These are phyloP conservation scores for Chaetops frenatus DNA, from an alignment of 2,113 vertebrate genomes.

Conservation along the genomic window DNA sequence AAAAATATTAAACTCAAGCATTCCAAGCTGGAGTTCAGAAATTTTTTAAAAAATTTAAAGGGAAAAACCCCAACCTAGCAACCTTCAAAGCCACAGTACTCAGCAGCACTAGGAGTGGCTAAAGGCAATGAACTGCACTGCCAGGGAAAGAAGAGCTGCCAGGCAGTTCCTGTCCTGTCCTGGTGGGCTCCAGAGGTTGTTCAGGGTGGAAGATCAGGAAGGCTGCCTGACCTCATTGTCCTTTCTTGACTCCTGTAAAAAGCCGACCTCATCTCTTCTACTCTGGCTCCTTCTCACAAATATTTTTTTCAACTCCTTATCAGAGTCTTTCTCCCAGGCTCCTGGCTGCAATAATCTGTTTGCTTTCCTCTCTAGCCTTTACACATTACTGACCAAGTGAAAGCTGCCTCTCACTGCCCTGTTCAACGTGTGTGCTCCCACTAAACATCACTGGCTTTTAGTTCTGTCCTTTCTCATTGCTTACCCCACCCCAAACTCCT, in stretches of 20 bases:
- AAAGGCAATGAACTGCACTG: not conserved
- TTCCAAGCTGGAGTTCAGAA: not conserved
- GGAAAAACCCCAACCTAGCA: not conserved
- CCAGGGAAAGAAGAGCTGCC: not conserved
- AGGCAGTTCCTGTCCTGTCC: not conserved
- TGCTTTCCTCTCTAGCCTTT: not conserved
- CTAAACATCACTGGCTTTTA: not conserved
- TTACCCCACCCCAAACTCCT: not conserved
- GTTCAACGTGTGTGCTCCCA: not conserved
- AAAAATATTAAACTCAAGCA: not conserved
- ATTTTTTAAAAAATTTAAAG: accelerated
- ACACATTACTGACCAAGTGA: not conserved
- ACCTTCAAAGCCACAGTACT: not conserved
- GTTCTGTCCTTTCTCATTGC: not conserved
- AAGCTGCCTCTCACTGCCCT: not conserved
- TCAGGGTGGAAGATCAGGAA: not conserved
- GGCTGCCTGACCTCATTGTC: not conserved
- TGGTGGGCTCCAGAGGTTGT: not conserved
- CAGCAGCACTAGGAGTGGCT: not conserved
- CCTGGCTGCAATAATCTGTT: not conserved
- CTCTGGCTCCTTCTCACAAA: not conserved
- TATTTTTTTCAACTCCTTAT: not conserved
- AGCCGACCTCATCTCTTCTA: not conserved
- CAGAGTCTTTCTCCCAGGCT: not conserved
- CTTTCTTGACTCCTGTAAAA: not conserved